These are phyloP conservation scores for Serripes groenlandicus DNA, from an alignment of 2,888 invertebrate species.

Conservation along the genomic window DNA sequence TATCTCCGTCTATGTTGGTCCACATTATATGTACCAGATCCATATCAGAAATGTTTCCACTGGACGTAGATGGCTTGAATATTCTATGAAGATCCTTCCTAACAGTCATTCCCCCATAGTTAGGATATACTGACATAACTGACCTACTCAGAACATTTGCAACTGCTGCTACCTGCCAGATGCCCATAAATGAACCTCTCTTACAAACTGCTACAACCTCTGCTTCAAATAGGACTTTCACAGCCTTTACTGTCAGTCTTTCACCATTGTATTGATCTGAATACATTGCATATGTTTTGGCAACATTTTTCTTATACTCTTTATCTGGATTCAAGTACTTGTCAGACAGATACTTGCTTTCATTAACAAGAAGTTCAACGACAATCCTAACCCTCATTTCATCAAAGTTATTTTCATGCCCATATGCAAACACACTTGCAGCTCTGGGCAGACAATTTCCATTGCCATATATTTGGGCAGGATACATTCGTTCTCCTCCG, in stretches of 20 bases:
- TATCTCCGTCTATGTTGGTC: not conserved
- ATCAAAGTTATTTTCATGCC: not conserved
- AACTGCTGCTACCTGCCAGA: constrained; percentile 17
- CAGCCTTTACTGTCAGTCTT: constrained; percentile 1
- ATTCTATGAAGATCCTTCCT: constrained; percentile 13
- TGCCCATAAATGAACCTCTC: too few species aligned
- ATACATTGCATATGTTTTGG: constrained; percentile 11
- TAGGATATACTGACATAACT: constrained; percentile 13
- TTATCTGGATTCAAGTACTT: constrained; percentile 9
- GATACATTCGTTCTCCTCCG: not conserved
- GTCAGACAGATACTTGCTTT: constrained; percentile 3
- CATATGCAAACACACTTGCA: constrained; percentile 28
- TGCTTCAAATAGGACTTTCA: too few species aligned
- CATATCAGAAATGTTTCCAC: too few species aligned
- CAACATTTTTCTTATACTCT: not conserved
- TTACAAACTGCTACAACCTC: too few species aligned
- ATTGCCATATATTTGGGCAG: constrained; percentile 4
- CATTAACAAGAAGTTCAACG: constrained; percentile 3
- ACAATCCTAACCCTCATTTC: constrained; percentile 31
- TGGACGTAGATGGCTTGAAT: not conserved
- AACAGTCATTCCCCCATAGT: not conserved
- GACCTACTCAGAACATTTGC: constrained; percentile 12
- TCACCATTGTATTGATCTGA: not conserved
- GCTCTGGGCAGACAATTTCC: constrained; percentile 26
- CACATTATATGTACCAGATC: constrained; percentile 2